Conservation (phyloP, 2,113 vertebrate species). For the Lanius ludovicianus region DNA sequence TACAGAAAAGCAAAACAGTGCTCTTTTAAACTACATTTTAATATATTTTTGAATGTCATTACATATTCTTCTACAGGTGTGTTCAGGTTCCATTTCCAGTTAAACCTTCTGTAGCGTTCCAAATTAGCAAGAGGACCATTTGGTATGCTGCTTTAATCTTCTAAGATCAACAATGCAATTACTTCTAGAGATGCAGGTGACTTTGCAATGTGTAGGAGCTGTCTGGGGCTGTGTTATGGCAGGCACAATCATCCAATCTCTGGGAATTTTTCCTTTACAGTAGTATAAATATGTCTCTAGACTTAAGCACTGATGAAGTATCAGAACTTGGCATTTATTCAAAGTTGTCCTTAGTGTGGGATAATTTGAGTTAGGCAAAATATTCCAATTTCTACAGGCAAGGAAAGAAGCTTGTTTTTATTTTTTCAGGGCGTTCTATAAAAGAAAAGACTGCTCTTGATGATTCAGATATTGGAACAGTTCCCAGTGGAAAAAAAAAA, state of each 20-base stretch:
- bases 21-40: not conserved
- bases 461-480: constrained; percentile 14
- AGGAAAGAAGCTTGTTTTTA: not conserved
- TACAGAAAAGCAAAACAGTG: not conserved
- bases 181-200: not conserved
- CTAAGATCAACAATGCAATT: not conserved
- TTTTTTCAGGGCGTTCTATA: constrained; percentile 1
- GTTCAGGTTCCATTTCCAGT: not conserved
- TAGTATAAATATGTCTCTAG: not conserved
- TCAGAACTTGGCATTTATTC: constrained; percentile 10
- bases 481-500: not conserved
- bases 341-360: not conserved
- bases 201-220: not conserved
- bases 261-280: constrained; percentile 1
- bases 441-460: not conserved
- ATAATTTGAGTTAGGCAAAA: constrained; percentile 7
- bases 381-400: not conserved
- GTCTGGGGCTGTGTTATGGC: not conserved
- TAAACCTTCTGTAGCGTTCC: not conserved
- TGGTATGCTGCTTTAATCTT: not conserved
- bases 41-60: not conserved
- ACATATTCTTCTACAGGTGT: not conserved
- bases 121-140: not conserved
- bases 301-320: not conserved
- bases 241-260: not conserved